Conservation (phyloP, 1,140 invertebrate species). For the Watersipora subatra region DNA sequence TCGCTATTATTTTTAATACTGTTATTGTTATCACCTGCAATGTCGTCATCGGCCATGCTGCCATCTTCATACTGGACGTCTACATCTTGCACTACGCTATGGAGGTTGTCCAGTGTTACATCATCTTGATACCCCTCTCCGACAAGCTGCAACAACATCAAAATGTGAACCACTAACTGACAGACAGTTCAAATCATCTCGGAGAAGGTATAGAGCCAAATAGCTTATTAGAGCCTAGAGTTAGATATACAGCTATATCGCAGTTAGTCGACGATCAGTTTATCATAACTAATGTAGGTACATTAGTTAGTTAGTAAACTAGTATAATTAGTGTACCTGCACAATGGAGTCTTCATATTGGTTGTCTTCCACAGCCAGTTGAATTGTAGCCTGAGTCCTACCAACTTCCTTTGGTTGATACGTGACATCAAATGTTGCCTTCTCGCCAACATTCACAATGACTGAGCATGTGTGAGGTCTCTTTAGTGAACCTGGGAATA, state of each 20-base stretch:
- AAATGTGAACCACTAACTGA: background rate
- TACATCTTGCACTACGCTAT: constrained; percentile 14
- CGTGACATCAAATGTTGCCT: constrained; percentile 26
- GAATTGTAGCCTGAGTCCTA: constrained; percentile 30
- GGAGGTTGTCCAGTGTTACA: constrained; percentile 37
- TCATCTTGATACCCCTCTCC: constrained; percentile 41
- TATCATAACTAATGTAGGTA: too few relatives aligned
- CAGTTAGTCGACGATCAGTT: too few relatives aligned
- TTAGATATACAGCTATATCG: too few relatives aligned
- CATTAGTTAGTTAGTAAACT: too few relatives aligned
- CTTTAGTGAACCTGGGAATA: constrained; percentile 17
- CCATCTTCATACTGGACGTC: constrained; percentile 21
- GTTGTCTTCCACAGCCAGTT: constrained; percentile 35
- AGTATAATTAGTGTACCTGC: too few relatives aligned
- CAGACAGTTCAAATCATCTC: background rate
- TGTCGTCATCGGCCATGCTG: constrained; percentile 30
- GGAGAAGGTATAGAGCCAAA: background rate
- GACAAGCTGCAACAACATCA: constrained; percentile 17
- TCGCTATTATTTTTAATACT: too few relatives aligned
- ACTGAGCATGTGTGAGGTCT: constrained; percentile 34
- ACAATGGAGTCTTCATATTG: constrained; percentile 40
- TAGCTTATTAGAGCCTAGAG: constrained; percentile 3
- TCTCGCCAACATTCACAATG: constrained; percentile 26
- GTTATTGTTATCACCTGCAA: too few relatives aligned
- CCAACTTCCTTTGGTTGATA: constrained; percentile 24